Evolutionary conservation across 2,888 invertebrate species (phyloP), one percentile per base, ranked within the genome.

Genomic region (Himalopsyche anomala): DNA sequence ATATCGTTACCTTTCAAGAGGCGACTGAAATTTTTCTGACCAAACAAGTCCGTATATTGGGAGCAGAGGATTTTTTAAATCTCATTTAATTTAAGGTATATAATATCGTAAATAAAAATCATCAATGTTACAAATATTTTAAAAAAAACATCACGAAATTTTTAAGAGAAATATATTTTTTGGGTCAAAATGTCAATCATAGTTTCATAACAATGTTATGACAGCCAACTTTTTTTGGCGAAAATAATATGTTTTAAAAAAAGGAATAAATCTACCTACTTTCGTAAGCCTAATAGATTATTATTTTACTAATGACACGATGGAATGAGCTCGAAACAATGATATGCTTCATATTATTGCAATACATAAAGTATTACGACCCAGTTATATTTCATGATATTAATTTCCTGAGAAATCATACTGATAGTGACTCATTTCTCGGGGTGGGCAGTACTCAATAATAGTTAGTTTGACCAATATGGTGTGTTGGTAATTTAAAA

Each of bases 141-240:
- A 4, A 19, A 56, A 19, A 56, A 56, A 19, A 28, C 62, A 62
- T 62, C 62, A 62, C 62, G 28, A 62, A 4, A 0, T 62, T 19
- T 1, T 51, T 51, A 51, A 62, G 9, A 62, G n/a, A 19, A 19
- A 8, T 62, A 15, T 3, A 11, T 19, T 62, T 62, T 19, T 62
- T 62, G 28, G 8, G 19, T 62, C 62, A 62, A 62, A 62, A n/a
- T 28, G 62, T 62, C 62, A 62, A 62, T 62, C 28, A 62, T 62
- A 19, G 62, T 62, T 62, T 62, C 62, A 19, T 62, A 19, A 62
- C 11, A 11, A 0, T 9, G 2, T 19, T 62, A 62, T 62, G 8
- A 19, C 9, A 9, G 62, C 62, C 62, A 62, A 19, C 62, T 62
- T 19, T 62, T 28, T 11, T 62, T 62, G 19, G 62, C 5, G 62